Conservation (phyloP, 2,797 vertebrate species). For the Potorous gilbertii region DNA sequence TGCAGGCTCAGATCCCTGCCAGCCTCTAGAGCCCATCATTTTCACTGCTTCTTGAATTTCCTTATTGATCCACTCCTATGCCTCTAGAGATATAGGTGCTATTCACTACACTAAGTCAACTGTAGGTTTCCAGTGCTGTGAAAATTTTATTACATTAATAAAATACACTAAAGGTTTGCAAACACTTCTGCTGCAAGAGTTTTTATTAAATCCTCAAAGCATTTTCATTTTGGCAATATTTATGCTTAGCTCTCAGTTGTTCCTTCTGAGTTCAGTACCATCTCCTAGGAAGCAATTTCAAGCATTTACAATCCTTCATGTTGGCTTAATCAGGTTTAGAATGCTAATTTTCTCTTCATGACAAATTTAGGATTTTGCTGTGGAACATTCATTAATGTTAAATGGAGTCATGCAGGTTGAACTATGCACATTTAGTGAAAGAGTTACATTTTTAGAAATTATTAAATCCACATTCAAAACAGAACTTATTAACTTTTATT, state of each 20-base stretch:
- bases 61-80: neutral
- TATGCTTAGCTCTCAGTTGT: conserved; percentile 19
- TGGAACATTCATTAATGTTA: conserved; percentile 40
- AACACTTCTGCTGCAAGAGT: conserved; percentile 35
- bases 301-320: conserved; percentile 34
- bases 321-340: conserved; percentile 14
- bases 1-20: conserved; percentile 49
- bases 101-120: neutral
- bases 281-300: conserved; percentile 35
- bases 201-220: conserved; percentile 28
- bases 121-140: conserved; percentile 23
- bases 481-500: neutral
- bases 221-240: conserved; percentile 33
- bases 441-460: neutral
- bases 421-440: neutral
- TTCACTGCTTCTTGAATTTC: conserved; percentile 55
- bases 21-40: conserved; percentile 41
- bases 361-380: conserved; percentile 44
- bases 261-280: conserved; percentile 44
- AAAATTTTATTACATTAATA: conserved; percentile 35
- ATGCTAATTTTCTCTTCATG: conserved; percentile 7
- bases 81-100: conserved; percentile 10
- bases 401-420: neutral
- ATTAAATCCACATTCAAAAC: neutral
- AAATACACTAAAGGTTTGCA: conserved; percentile 39